Percentiles rank a stretch among this genome's conserved stretches.
Conservation (phyloP, 2,888 invertebrate species). For the Nezara viridula region DNA sequence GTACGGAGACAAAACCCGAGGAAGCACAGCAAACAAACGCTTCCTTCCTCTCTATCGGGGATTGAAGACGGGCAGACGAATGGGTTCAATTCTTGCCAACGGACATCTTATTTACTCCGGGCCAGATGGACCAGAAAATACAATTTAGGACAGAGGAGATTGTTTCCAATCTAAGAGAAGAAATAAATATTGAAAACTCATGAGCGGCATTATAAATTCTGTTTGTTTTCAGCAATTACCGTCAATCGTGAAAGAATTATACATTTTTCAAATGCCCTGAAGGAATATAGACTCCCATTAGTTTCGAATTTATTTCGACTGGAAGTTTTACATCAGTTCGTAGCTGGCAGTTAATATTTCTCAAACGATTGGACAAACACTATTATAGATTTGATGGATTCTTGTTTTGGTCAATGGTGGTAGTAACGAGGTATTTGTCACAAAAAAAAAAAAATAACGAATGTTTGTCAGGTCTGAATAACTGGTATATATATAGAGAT, state of each 20-base stretch:
- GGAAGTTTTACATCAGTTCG: background rate
- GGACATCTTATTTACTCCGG: slow-evolving; percentile 13
- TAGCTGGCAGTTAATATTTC: background rate
- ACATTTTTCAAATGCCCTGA: background rate
- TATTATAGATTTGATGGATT: background rate
- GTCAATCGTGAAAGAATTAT: background rate
- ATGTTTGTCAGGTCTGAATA: too few species aligned
- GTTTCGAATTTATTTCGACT: background rate
- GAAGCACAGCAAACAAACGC: background rate
- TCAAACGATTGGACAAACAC: background rate
- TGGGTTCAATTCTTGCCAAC: background rate
- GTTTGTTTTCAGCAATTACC: slow-evolving; percentile 13
- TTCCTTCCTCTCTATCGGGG: background rate
- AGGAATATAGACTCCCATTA: background rate
- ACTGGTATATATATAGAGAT: too few species aligned
- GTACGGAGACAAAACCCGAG: background rate
- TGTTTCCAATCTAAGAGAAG: background rate
- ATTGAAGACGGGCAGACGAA: slow-evolving; percentile 3
- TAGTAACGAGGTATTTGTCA: too few species aligned
- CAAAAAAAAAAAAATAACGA: too few species aligned
- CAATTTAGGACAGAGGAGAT: slow-evolving; percentile 17
- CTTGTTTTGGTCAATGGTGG: background rate
- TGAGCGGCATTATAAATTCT: background rate
- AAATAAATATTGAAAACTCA: slow-evolving; percentile 9
- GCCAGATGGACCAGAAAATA: slow-evolving; percentile 29